A percentile compares a stretch with the other conserved stretches of the same genome.
Conservation (phyloP, 2,797 vertebrate genomes). For the Sebastes ruberrimus region DNA sequence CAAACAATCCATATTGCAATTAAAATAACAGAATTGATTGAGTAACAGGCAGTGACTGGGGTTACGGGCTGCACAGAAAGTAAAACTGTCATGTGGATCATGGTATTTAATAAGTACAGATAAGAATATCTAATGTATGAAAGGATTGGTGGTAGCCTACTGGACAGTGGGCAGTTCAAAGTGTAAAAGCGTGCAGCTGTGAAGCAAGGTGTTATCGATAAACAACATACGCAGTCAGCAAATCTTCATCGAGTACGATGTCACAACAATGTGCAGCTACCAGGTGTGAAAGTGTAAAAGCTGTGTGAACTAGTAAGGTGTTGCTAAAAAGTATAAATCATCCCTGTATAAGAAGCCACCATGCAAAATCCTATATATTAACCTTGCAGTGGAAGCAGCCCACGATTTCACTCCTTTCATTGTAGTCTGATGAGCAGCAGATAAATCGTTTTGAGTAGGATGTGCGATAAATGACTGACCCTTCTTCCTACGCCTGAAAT, state of each 20-base stretch:
- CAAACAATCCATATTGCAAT: constrained; percentile 39
- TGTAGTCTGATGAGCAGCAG: neutral
- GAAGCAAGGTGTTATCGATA: neutral
- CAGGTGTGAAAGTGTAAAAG: neutral
- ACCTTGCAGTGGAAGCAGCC: neutral
- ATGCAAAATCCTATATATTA: neutral
- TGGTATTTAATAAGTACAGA: neutral
- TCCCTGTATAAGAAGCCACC: no score
- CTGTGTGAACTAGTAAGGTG: neutral
- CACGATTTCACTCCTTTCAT: neutral
- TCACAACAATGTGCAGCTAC: neutral
- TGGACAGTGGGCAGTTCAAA: neutral
- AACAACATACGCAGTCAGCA: neutral
- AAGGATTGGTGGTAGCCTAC: neutral
- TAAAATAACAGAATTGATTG: constrained; percentile 17
- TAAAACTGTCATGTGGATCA: neutral
- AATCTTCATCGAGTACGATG: neutral
- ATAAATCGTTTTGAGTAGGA: neutral
- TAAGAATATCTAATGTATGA: neutral
- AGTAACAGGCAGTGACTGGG: neutral
- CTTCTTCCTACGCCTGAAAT: neutral
- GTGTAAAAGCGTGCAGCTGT: constrained; percentile 7
- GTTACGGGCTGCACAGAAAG: neutral
- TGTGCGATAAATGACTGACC: neutral
- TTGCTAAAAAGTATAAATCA: neutral